These are phyloP conservation scores for Enteromius viviparus DNA, from an alignment of 2,797 vertebrate genomes.

Conservation along the genomic window DNA sequence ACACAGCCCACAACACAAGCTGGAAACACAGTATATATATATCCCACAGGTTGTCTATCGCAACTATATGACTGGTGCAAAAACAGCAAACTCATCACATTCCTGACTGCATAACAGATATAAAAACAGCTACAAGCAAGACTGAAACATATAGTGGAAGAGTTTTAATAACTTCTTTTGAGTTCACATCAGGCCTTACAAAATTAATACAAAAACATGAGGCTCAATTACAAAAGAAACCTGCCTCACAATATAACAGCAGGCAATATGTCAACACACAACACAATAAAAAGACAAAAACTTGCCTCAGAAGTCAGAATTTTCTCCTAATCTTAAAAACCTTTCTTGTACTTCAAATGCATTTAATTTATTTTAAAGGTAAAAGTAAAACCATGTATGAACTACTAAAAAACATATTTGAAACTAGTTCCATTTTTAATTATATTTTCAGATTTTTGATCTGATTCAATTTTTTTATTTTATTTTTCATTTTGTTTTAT, in stretches of 20 bases:
- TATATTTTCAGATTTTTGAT: neutral
- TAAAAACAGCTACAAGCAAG: neutral
- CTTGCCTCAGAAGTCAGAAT: neutral
- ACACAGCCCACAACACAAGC: neutral
- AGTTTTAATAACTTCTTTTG: neutral
- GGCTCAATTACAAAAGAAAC: neutral
- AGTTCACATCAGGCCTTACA: conserved; percentile 4
- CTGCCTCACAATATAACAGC: neutral
- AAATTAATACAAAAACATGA: conserved; percentile 1
- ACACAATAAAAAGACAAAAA: conserved; percentile 13
- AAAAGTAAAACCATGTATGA: neutral
- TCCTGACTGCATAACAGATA: neutral
- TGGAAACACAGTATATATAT: neutral
- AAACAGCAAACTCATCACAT: neutral
- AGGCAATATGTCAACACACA: conserved; percentile 29
- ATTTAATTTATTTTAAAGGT: neutral
- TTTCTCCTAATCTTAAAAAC: neutral
- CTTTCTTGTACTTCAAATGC: neutral
- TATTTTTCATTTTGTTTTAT: neutral
- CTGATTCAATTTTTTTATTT: neutral
- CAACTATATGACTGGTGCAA: neutral
- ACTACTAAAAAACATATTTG: too few relatives aligned
- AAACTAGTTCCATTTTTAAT: too few relatives aligned
- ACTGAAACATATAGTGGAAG: neutral
- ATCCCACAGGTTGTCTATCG: neutral